Base-by-base conservation (phyloP, 2,113 vertebrate species). In the Monopterus albus region DNA sequence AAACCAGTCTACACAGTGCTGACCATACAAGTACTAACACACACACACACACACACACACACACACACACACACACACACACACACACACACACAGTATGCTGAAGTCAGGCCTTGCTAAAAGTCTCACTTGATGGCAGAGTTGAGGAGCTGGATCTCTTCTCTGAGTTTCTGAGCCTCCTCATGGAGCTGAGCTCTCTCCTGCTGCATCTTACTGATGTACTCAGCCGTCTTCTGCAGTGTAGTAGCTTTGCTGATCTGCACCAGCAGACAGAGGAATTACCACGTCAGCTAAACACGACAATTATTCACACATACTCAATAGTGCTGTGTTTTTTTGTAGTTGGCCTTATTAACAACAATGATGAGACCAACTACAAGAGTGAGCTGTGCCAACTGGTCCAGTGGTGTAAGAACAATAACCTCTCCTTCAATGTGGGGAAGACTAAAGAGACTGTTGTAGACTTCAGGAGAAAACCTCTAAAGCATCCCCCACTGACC, bases 171-270 rank as follows among this genome's bases (percentile, higher is more conserved):
- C 85, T 98, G 96, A 0, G 94, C 93, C 88, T 99, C 97, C 0
- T 98, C 96, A n/a, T 97, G 96, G 79, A 98, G 88, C 74, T 94
- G 94, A 0, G 91, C 80, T 40, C 97, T 90, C 81, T 99, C 98
- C 90, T 98, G 97, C 93, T 99, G 98, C 91, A 99, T 93, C 91
- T 98, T 97, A 68, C 88, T 79, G 79, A 99, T 96, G 84, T 99
- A 99, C 77, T 98, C 96, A 0, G 94, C 96, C 0, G 98, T 99
- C 94, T 99, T 99, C 87, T 98, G 97, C 88, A 99, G 82, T 0
- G 95, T 98, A 42, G 95, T 96, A 56, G 98, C 97, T 81, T 99
- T 99, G 88, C 98, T 99, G 85, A 99, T 95, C 98, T 99, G 89
- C 0, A 10, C 8, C 60, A 20, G 59, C 33, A 72, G 26, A 78